Evolutionary conservation across 2,797 vertebrate species (phyloP).

Genomic region (Alcedo quadribrachys): DNA sequence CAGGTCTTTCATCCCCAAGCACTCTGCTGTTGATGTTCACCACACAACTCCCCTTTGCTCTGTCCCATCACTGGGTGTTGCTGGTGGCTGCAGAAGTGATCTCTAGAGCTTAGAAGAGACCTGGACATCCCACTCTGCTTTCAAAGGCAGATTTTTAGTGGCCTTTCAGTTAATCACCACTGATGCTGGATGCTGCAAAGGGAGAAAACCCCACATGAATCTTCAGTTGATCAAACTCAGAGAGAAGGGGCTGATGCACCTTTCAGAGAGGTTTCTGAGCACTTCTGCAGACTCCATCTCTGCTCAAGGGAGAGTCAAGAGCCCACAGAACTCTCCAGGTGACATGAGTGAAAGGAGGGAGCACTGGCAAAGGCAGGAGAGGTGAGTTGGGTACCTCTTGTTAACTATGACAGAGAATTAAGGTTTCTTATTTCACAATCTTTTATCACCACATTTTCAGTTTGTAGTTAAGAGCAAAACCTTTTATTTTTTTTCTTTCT

Average conservation of each 20-base stretch:
- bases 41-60: background rate
- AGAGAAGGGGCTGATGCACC: background rate
- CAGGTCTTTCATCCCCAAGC: background rate
- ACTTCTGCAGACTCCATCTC: background rate
- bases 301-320: background rate
- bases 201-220: background rate
- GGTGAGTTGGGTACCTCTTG: background rate
- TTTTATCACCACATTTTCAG: background rate
- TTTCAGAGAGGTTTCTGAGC: background rate
- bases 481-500: background rate
- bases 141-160: background rate
- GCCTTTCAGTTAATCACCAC: background rate
- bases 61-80: background rate
- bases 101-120: background rate
- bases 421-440: background rate
- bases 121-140: background rate
- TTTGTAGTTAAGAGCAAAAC: background rate
- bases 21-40: background rate
- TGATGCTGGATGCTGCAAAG: background rate
- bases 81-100: background rate
- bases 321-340: background rate
- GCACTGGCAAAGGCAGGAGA: background rate
- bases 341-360: background rate
- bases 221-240: fast-evolving
- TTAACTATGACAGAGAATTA: background rate